phyloP scores from a whole-genome alignment of 2,797 vertebrate genomes.

The Chloroceryle amazona region DNA sequence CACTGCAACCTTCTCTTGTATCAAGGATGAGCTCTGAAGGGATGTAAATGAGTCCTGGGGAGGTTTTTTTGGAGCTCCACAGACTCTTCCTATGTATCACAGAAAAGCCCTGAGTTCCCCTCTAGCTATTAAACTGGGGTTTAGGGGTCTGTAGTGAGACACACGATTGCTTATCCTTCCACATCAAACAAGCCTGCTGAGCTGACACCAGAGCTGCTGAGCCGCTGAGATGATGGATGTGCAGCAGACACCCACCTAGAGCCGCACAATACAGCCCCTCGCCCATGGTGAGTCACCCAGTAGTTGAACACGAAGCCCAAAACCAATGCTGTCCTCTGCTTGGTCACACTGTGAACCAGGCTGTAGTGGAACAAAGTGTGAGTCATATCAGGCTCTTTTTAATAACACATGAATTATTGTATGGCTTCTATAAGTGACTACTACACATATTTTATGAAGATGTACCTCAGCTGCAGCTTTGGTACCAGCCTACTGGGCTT shows the following conservation, averaged over 20 bases:
- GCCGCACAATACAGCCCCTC: neutral
- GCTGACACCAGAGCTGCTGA: neutral
- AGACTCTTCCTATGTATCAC: neutral
- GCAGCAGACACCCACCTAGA: neutral
- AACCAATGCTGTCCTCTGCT: neutral
- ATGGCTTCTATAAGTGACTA: neutral
- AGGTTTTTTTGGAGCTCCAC: neutral
- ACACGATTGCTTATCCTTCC: neutral
- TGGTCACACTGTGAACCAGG: neutral
- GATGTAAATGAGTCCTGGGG: neutral
- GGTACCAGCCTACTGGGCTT: neutral
- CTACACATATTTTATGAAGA: neutral
- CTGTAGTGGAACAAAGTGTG: neutral
- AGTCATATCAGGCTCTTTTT: neutral
- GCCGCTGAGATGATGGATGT: accelerated
- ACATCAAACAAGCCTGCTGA: neutral
- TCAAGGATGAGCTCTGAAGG: neutral
- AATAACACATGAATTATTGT: neutral
- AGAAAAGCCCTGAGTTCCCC: neutral
- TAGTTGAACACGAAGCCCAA: neutral
- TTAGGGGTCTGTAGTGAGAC: neutral
- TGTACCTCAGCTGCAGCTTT: neutral
- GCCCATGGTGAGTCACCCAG: neutral
- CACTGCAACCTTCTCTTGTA: neutral
- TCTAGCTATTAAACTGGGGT: neutral